These are phyloP conservation scores for Platichthys flesus DNA, from an alignment of 2,113 vertebrate species.

Conservation along the genomic window DNA sequence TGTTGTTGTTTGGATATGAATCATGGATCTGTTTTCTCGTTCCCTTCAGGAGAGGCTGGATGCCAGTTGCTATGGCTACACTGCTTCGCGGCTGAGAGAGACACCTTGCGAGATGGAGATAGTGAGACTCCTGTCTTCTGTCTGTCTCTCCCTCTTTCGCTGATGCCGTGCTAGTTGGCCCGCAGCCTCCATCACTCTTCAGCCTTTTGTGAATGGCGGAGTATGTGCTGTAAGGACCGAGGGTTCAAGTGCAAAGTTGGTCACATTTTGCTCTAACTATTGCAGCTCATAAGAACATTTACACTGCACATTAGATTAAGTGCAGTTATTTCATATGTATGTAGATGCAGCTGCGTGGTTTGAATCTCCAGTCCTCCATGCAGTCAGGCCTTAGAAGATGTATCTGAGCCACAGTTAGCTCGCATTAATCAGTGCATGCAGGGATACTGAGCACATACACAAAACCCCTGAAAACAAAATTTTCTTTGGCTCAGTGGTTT, in stretches of 20 bases:
- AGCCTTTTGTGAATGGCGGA: constrained; percentile 16
- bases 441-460: too few relatives aligned
- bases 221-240: not conserved
- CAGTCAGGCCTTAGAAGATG: constrained; percentile 36
- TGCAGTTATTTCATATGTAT: too few relatives aligned
- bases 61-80: constrained; percentile 77
- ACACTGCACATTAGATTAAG: too few relatives aligned
- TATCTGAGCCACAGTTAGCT: constrained; percentile 40
- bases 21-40: constrained; percentile 65
- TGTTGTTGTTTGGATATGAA: constrained; percentile 78
- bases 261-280: too few relatives aligned
- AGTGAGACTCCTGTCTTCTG: constrained; percentile 49
- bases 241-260: not conserved
- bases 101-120: constrained; percentile 64
- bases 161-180: constrained; percentile 8
- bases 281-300: too few relatives aligned
- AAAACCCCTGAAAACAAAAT: constrained; percentile 22
- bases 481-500: constrained; percentile 48
- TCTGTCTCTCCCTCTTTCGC: constrained; percentile 27
- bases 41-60: constrained; percentile 66
- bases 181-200: not conserved
- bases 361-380: constrained; percentile 22
- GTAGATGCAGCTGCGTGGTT: constrained; percentile 3
- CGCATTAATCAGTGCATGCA: constrained; percentile 31
- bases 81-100: constrained; percentile 49